Conservation (phyloP, 2,888 invertebrate species). For the Macrophya annulata region DNA sequence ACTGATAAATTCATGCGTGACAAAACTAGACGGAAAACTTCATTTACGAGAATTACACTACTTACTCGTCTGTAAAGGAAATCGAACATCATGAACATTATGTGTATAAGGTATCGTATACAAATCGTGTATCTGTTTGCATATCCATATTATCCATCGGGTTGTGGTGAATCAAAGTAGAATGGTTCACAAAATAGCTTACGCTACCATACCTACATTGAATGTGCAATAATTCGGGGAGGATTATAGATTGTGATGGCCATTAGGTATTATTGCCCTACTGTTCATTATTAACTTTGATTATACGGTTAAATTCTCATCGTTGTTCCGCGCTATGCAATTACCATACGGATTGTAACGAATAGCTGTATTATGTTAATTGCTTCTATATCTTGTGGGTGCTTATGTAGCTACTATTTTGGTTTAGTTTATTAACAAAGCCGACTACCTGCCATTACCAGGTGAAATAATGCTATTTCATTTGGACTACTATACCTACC, state of each 20-base stretch:
- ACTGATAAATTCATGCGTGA: neutral
- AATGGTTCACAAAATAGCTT: conserved; percentile 10
- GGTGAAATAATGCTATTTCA: neutral
- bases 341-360: conserved; percentile 52
- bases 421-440: conserved; percentile 5
- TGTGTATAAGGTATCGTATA: neutral
- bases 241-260: conserved; percentile 55
- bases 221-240: conserved; percentile 44
- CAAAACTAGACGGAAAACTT: neutral
- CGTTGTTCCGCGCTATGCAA: conserved; percentile 37
- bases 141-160: neutral
- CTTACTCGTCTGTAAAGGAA: neutral
- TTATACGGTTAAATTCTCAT: conserved; percentile 55
- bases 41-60: neutral
- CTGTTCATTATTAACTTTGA: conserved; percentile 56
- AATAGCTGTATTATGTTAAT: conserved; percentile 50
- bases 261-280: conserved; percentile 53
- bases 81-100: conserved; percentile 8
- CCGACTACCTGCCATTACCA: neutral
- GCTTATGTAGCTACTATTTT: conserved; percentile 7
- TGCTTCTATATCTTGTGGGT: conserved; percentile 37
- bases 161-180: conserved; percentile 30
- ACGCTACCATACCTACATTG: conserved; percentile 41
- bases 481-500: neutral
- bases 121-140: neutral